phyloP scores from a whole-genome alignment of 2,113 vertebrate species.

The Rhinopithecus roxellana region DNA sequence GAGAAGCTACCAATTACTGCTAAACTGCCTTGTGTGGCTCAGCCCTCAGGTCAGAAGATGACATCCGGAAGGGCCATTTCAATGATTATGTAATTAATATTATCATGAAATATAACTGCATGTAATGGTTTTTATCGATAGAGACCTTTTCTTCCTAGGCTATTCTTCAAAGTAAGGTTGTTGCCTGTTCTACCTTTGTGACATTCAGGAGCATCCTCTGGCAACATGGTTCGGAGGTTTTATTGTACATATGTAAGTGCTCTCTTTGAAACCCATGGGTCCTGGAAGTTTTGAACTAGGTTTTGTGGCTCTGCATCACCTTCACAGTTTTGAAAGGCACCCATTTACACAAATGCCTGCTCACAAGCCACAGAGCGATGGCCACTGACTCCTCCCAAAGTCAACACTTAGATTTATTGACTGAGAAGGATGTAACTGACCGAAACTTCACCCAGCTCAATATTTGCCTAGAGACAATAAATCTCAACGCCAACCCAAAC shows the following conservation, averaged over 20 bases:
- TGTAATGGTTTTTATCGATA: conserved; percentile 19
- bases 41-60: conserved; percentile 16
- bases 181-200: neutral
- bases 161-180: conserved; percentile 18
- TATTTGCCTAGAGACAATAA: conserved; percentile 74
- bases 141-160: conserved; percentile 48
- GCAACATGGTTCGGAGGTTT: neutral
- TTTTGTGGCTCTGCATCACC: neutral
- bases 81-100: conserved; percentile 60
- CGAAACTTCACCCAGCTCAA: conserved; percentile 66
- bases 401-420: conserved; percentile 57
- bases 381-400: conserved; percentile 18
- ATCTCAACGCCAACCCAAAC: conserved; percentile 65
- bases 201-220: neutral
- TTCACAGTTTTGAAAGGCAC: neutral
- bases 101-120: conserved; percentile 11
- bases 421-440: conserved; percentile 53
- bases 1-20: conserved; percentile 56
- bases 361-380: neutral
- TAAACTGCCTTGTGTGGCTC: neutral
- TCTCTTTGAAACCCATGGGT: neutral
- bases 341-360: neutral
- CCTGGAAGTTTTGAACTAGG: neutral
- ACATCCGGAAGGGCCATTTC: conserved; percentile 53
- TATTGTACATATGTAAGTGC: neutral